phyloP scores from a whole-genome alignment of 2,113 vertebrate species.

The Clarias macrocephalus region DNA sequence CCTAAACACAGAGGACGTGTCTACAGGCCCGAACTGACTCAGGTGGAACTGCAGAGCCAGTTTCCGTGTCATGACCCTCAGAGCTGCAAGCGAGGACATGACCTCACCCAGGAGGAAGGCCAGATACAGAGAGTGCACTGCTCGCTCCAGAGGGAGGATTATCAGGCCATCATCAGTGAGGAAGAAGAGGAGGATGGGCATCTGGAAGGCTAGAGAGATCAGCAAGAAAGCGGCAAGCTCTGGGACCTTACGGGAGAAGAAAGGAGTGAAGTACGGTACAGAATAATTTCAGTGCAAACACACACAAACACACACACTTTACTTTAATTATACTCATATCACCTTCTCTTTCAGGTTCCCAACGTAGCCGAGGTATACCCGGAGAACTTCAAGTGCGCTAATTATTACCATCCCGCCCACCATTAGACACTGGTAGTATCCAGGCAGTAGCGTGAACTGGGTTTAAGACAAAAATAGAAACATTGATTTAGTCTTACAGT shows the following conservation, averaged over 20 bases:
- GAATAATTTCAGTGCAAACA: background rate
- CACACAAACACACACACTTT: conserved; percentile 15
- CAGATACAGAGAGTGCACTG: conserved; percentile 73
- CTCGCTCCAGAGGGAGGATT: conserved; percentile 76
- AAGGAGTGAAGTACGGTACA: background rate
- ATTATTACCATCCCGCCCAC: conserved; percentile 74
- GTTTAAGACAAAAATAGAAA: conserved; percentile 5
- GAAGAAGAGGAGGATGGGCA: conserved; percentile 84
- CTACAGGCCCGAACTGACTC: conserved; percentile 61
- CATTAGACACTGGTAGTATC: conserved; percentile 82
- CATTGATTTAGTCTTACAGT: background rate
- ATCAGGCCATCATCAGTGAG: conserved; percentile 72
- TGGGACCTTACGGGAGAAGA: conserved; percentile 71
- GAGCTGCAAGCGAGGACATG: conserved; percentile 67
- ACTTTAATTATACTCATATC: conserved; percentile 33
- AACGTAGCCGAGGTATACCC: conserved; percentile 80
- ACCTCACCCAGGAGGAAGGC: conserved; percentile 73
- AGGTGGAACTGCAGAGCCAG: conserved; percentile 76
- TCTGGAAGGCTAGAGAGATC: conserved; percentile 80
- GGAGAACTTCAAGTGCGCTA: conserved; percentile 67
- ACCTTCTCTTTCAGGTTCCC: conserved; percentile 87
- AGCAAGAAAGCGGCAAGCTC: conserved; percentile 84
- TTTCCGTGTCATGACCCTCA: conserved; percentile 76
- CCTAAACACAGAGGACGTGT: conserved; percentile 54
- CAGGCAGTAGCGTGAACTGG: conserved; percentile 76